Percentiles rank a stretch among this genome's conserved stretches.
Conservation (phyloP, 2,888 invertebrate genomes). For the Mesochorus sp. region DNA sequence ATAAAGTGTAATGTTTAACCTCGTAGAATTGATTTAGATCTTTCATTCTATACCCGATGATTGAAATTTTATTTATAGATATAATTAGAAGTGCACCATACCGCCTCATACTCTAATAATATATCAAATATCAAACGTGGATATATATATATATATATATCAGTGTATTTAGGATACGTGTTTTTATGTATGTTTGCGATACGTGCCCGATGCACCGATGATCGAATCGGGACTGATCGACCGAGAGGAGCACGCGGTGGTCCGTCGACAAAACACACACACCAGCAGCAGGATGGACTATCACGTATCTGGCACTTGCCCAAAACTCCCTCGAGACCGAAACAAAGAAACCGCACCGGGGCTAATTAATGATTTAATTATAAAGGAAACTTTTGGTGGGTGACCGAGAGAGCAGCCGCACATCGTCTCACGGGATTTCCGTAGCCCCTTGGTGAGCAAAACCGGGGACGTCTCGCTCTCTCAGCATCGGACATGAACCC, state of each 20-base stretch:
- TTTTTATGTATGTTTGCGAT: background rate
- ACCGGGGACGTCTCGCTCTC: constrained; percentile 6
- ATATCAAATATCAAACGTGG: background rate
- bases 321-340: constrained; percentile 52
- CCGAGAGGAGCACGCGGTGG: constrained; percentile 29
- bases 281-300: constrained; percentile 1
- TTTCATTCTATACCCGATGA: background rate
- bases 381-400: constrained; percentile 74
- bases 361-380: constrained; percentile 80
- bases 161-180: background rate
- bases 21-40: background rate
- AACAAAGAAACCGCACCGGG: constrained; percentile 67
- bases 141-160: background rate
- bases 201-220: constrained; percentile 10
- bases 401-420: constrained; percentile 57
- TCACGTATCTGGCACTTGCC: constrained; percentile 57
- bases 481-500: constrained; percentile 28
- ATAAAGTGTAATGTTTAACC: no score
- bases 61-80: no score
- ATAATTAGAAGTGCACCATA: no score
- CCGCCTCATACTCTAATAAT: no score
- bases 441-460: constrained; percentile 65
- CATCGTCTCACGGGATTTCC: constrained; percentile 50
- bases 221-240: constrained; percentile 42
- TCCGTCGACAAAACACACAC: constrained; percentile 28